phyloP scores from a whole-genome alignment of 2,888 invertebrate species.

The Troides helena region DNA sequence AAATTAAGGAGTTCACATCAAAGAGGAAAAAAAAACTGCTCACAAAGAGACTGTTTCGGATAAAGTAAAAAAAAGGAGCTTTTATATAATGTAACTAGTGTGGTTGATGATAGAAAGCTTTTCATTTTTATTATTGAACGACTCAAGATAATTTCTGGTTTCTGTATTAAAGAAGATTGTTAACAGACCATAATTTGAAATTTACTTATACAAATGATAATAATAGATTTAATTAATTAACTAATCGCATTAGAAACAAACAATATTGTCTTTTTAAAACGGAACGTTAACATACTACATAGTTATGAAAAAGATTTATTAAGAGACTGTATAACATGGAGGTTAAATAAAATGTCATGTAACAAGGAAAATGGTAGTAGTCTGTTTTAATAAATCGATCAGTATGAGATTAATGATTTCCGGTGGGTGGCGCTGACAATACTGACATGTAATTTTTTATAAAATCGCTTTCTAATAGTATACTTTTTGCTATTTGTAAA shows the following conservation, averaged over 20 bases:
- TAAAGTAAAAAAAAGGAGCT: background rate
- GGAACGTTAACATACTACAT: too few species aligned
- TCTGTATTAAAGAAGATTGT: background rate
- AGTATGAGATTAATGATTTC: constrained; percentile 3
- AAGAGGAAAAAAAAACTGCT: background rate
- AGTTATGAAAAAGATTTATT: too few species aligned
- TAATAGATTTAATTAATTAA: too few species aligned
- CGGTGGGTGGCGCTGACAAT: background rate
- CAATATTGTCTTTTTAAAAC: too few species aligned
- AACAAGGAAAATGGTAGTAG: background rate
- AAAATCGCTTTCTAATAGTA: background rate
- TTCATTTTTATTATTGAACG: background rate
- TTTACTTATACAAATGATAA: too few species aligned
- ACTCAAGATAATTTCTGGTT: background rate
- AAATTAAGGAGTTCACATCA: constrained; percentile 1
- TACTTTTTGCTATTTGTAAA: too few species aligned
- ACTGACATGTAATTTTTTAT: background rate
- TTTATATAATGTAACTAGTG: background rate
- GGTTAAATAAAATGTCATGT: background rate
- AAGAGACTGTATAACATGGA: background rate
- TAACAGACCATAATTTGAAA: background rate
- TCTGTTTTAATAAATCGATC: constrained; percentile 4
- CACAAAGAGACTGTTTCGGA: background rate
- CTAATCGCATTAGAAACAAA: too few species aligned
- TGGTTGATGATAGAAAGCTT: background rate